Evolutionary conservation across 2,888 invertebrate species (phyloP).

Genomic region (Adineta ricciae): DNA sequence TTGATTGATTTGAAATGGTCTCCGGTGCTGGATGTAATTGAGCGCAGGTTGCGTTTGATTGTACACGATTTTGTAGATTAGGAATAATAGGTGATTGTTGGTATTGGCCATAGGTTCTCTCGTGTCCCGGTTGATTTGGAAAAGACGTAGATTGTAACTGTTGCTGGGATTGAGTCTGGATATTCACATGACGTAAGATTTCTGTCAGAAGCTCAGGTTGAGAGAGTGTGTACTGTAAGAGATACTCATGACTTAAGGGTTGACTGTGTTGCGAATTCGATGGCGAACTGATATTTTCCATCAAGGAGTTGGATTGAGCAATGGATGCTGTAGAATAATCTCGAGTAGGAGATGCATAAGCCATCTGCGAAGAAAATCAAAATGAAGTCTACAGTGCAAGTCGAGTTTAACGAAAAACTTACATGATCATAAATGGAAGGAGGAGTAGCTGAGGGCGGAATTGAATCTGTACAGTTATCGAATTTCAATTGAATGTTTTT

Average conservation of each 20-base stretch:
- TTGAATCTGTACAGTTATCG: background rate
- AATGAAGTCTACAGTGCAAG: background rate
- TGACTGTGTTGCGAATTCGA: background rate
- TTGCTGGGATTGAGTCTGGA: background rate
- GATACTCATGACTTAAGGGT: background rate
- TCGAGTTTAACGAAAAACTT: background rate
- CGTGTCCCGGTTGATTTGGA: background rate
- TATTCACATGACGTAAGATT: background rate
- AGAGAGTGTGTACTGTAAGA: background rate
- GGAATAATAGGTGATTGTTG: background rate
- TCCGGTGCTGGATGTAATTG: too few species aligned
- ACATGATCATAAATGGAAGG: background rate
- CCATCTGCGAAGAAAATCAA: background rate
- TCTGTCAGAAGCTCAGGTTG: background rate
- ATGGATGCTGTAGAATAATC: background rate
- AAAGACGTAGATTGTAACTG: background rate
- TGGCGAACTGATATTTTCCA: background rate
- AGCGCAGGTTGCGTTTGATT: too few species aligned
- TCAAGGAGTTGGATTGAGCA: too few species aligned
- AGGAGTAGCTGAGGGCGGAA: background rate
- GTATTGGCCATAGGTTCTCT: background rate
- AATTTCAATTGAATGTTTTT: too few species aligned
- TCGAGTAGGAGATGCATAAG: background rate
- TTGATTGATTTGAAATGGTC: too few species aligned
- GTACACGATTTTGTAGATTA: too few species aligned